Evolutionary conservation across 2,113 vertebrate species (phyloP).

Genomic region (Cervus canadensis): DNA sequence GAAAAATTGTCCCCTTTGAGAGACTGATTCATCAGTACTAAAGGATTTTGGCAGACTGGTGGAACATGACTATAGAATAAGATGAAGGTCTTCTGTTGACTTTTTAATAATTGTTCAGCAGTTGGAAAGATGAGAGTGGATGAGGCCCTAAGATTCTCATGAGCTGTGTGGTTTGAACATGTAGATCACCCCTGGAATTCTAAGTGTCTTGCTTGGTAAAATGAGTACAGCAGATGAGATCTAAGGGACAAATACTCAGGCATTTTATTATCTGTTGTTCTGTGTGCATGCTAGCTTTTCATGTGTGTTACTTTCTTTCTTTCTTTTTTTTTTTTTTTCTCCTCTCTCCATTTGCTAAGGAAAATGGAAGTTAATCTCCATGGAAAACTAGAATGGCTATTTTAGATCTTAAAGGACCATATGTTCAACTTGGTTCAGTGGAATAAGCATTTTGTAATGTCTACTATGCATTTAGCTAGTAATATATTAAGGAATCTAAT

Average conservation of each 20-base stretch:
- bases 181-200: background rate
- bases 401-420: background rate
- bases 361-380: constrained; percentile 36
- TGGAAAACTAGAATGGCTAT: background rate
- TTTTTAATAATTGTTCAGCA: background rate
- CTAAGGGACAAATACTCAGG: background rate
- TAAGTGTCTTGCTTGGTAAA: background rate
- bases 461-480: background rate
- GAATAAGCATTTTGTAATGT: background rate
- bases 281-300: background rate
- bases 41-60: background rate
- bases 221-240: background rate
- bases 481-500: background rate
- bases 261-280: background rate
- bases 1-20: background rate
- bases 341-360: background rate
- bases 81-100: background rate
- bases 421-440: constrained; percentile 8
- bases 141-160: background rate
- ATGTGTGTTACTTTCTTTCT: background rate
- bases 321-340: background rate
- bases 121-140: background rate
- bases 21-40: background rate
- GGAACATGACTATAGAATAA: background rate
- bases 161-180: background rate